These are phyloP conservation scores for Amblyteles armatorius DNA, from an alignment of 2,888 invertebrate species.

Conservation along the genomic window DNA sequence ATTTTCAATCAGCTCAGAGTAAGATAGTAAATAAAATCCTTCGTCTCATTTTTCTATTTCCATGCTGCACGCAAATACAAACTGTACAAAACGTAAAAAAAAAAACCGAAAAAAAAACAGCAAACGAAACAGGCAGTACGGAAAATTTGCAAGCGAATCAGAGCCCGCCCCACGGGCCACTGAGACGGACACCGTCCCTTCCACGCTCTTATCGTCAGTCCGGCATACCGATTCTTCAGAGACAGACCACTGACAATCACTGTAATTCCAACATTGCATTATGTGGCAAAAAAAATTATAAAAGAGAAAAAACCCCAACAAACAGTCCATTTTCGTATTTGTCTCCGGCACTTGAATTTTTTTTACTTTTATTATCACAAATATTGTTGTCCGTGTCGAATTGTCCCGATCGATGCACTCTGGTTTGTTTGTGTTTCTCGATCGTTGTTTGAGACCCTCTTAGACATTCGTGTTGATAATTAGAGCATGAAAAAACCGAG, in stretches of 20 bases:
- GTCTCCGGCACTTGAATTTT: background rate
- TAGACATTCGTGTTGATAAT: constrained; percentile 33
- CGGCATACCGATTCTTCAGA: constrained; percentile 87
- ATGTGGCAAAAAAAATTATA: constrained; percentile 6
- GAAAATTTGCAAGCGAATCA: constrained; percentile 86
- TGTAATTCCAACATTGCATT: constrained; percentile 78
- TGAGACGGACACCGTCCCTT: constrained; percentile 87
- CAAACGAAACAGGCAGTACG: constrained; percentile 86
- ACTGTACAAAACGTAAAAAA: constrained; percentile 15
- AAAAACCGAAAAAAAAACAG: constrained; percentile 49
- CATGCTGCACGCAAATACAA: constrained; percentile 80
- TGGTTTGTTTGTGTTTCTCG: background rate
- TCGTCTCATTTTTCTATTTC: constrained; percentile 73
- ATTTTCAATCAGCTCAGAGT: background rate
- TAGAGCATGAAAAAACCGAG: constrained; percentile 33
- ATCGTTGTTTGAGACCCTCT: constrained; percentile 45
- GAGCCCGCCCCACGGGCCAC: constrained; percentile 84
- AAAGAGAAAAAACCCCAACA: background rate
- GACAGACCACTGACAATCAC: constrained; percentile 82
- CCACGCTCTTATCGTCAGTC: constrained; percentile 87
- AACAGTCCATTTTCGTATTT: background rate
- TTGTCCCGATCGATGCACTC: constrained; percentile 34
- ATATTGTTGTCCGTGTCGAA: constrained; percentile 13
- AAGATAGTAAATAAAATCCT: constrained; percentile 18
- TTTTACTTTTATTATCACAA: constrained; percentile 22